Conservation (phyloP, 2,113 vertebrate genomes). For the Cebidichthys violaceus region DNA sequence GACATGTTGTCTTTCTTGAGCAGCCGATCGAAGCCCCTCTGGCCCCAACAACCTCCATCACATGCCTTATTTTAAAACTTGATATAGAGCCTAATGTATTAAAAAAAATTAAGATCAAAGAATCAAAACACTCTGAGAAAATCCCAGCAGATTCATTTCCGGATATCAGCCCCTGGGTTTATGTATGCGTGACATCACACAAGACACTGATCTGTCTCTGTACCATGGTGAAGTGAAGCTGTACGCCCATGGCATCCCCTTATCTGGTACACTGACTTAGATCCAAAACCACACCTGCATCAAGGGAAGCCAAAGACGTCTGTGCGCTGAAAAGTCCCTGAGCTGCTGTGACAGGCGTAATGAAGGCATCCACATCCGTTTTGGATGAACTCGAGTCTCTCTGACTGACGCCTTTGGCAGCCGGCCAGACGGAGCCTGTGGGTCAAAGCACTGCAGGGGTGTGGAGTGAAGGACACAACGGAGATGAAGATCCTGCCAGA, state of each 20-base stretch:
- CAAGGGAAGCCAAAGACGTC: slow-evolving; percentile 28
- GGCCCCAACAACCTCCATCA: neutral
- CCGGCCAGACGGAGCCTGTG: slow-evolving; percentile 43
- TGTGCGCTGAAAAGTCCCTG: slow-evolving; percentile 48
- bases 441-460: slow-evolving; percentile 44
- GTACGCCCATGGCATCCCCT: slow-evolving; percentile 53
- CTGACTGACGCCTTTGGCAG: slow-evolving; percentile 57
- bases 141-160: neutral
- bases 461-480: slow-evolving; percentile 59
- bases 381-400: slow-evolving; percentile 39
- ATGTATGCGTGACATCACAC: neutral
- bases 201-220: slow-evolving; percentile 29
- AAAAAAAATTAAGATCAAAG: slow-evolving; percentile 7
- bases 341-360: slow-evolving; percentile 64
- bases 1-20: neutral
- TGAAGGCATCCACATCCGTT: slow-evolving; percentile 73
- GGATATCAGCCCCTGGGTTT: neutral
- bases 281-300: slow-evolving; percentile 68
- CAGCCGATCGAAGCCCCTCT: neutral
- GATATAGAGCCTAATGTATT: neutral
- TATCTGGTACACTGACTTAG: slow-evolving; percentile 38
- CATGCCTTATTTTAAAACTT: neutral
- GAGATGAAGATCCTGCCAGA: slow-evolving; percentile 55
- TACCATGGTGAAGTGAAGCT: slow-evolving; percentile 55
- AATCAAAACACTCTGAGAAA: neutral